These are phyloP conservation scores for Dipodomys merriami DNA, from an alignment of 2,113 vertebrate species.

Conservation along the genomic window DNA sequence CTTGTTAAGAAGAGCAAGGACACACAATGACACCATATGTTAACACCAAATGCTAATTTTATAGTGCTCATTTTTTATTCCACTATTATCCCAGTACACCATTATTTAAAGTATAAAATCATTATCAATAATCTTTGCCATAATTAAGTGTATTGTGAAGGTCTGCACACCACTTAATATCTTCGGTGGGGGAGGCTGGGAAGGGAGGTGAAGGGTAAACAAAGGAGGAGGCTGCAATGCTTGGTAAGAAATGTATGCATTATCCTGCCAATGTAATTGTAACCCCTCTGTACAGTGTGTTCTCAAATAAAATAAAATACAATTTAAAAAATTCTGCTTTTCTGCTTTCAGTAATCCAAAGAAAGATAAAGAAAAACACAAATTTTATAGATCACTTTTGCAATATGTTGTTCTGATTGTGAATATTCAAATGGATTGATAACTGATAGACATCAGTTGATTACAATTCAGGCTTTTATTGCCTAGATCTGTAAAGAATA, in stretches of 20 bases:
- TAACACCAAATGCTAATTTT: slow-evolving; percentile 41
- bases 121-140: slow-evolving; percentile 41
- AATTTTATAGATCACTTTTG: background rate
- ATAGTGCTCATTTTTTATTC: background rate
- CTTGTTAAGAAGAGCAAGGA: slow-evolving; percentile 44
- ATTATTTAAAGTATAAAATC: background rate
- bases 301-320: too few species aligned
- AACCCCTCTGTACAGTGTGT: too few species aligned
- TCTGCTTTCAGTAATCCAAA: background rate
- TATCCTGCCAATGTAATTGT: too few species aligned
- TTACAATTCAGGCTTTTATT: background rate
- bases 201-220: too few species aligned
- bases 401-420: background rate
- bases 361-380: background rate
- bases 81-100: background rate
- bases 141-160: background rate
- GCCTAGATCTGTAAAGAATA: background rate
- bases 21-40: slow-evolving; percentile 51
- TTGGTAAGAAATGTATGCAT: too few species aligned
- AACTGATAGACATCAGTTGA: background rate
- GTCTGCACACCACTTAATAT: slow-evolving; percentile 5
- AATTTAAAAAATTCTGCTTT: background rate
- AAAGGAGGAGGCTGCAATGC: too few species aligned
- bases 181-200: too few species aligned
- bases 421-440: background rate